Conservation (phyloP, 2,797 vertebrate species). For the Linurgus olivaceus region DNA sequence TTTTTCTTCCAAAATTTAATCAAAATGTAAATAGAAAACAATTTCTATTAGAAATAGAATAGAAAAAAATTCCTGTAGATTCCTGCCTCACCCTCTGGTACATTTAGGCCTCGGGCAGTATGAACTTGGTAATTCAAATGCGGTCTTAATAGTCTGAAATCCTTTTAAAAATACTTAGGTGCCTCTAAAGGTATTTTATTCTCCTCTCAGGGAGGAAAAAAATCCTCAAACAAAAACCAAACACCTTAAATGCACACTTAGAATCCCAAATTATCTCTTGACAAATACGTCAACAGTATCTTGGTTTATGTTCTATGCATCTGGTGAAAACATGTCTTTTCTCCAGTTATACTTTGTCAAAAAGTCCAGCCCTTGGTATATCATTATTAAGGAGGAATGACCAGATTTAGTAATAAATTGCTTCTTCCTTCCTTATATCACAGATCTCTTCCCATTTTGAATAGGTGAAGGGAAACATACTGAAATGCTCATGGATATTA, state of each 20-base stretch:
- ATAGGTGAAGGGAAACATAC: neutral
- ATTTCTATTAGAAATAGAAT: neutral
- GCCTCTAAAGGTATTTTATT: neutral
- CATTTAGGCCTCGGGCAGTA: neutral
- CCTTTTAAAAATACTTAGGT: neutral
- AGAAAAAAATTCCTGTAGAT: neutral
- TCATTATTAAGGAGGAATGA: neutral
- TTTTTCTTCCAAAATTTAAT: neutral
- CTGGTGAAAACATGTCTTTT: slow-evolving; percentile 30
- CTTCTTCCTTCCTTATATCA: neutral
- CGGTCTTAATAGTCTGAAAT: neutral
- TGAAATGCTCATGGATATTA: neutral
- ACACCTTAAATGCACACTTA: neutral
- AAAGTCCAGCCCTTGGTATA: neutral
- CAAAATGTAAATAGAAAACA: neutral
- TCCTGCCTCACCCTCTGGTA: neutral
- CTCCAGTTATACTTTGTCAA: neutral
- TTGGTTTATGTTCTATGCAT: neutral
- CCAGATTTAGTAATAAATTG: neutral
- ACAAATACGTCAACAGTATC: neutral
- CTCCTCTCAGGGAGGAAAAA: neutral
- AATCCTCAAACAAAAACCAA: neutral
- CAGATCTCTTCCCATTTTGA: neutral
- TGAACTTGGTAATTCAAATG: neutral
- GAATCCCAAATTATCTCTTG: neutral